Evolutionary conservation across 2,888 invertebrate genomes (phyloP), one percentile per base, ranked within the genome.

Genomic region (Amphipyra berbera): DNA sequence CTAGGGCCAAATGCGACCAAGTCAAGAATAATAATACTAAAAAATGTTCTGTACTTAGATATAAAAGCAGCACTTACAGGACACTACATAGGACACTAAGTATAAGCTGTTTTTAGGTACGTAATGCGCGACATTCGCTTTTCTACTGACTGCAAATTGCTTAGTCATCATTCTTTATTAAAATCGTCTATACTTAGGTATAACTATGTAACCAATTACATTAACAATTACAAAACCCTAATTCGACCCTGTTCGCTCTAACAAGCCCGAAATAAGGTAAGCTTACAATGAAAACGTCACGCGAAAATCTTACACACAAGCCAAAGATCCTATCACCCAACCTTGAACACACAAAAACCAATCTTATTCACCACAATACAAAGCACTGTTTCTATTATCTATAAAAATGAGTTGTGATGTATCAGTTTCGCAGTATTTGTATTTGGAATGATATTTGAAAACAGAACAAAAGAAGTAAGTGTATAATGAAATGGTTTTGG

Each of bases 181-280:
- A 21, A 21, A 21, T 21, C 21, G 2, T 2, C 3, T 2, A 1
- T 21, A 21, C 21, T 2, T 21, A 21, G 1, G 3, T 21, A 1
- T 21, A 21, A 21, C 21, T 10, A 9, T 21, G 21, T 9, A 21
- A 9, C 7, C 13, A 30, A 15, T 38, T 14, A 27, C 2, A 1
- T 14, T 27, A 13, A 10, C 14, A 35, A 48, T 58, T n/a, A 35
- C 3, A 0, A 42, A n/a, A 2, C 15, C 42, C n/a, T 3, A 54
- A 48, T 67, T n/a, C 71, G 9, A 2, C 59, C 53, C 76, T 67
- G 69, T 0, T 37, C 7, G 13, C 15, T 27, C 46, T 81, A 83
- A 82, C 78, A 78, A 82, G 74, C 74, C 62, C 61, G 50, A 66
- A 80, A 73, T 79, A 72, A 72, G 63, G 65, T 68, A 67, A 71